Percentiles rank a stretch among this genome's conserved stretches.
These are phyloP conservation scores for Solenodon paradoxus DNA, from an alignment of 2,113 vertebrate species.

Conservation along the genomic window DNA sequence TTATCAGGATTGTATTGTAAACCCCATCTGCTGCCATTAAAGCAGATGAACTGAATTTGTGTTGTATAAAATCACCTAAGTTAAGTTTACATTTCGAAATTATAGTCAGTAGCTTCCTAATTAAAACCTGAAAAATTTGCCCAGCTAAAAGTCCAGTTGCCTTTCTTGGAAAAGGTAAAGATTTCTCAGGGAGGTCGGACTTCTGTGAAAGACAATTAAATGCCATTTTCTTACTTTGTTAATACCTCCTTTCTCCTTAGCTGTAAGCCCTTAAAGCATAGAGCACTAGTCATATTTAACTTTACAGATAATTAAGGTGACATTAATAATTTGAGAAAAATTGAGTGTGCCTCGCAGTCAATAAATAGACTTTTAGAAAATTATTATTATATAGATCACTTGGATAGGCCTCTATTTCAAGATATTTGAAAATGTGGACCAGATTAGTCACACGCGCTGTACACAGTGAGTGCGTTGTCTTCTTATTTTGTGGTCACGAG, in stretches of 20 bases:
- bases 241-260: neutral
- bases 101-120: constrained; percentile 48
- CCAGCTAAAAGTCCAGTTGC: constrained; percentile 33
- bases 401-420: neutral
- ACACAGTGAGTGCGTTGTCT: neutral
- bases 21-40: constrained; percentile 42
- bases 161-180: constrained; percentile 51
- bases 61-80: constrained; percentile 18
- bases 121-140: constrained; percentile 52
- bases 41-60: constrained; percentile 41
- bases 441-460: neutral
- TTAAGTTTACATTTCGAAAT: constrained; percentile 45
- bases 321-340: constrained; percentile 31
- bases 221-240: neutral
- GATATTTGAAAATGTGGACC: neutral
- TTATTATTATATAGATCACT: neutral
- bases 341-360: neutral
- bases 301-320: neutral
- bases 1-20: constrained; percentile 19
- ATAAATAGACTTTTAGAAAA: neutral
- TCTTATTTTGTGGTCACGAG: neutral
- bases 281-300: neutral
- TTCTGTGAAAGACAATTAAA: constrained; percentile 39
- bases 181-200: constrained; percentile 58
- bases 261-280: neutral